A percentile compares a stretch with the other conserved stretches of the same genome.
Evolutionary conservation across 2,113 vertebrate genomes (phyloP).

Genomic region (Herpetotheres cachinnans): DNA sequence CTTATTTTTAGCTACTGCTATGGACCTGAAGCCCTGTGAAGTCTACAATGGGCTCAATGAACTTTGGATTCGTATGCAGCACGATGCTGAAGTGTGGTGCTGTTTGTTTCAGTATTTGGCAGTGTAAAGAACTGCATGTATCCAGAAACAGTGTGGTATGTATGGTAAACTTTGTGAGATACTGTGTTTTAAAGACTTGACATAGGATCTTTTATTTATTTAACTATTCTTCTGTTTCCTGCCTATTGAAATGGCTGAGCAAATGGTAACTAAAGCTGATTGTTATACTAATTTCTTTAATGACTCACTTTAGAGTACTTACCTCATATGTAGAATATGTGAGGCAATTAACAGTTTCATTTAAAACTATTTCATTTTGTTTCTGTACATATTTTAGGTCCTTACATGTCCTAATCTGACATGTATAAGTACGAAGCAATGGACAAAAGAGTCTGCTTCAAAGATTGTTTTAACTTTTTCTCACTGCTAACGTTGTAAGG

Average conservation of each 20-base stretch:
- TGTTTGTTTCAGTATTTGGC: not conserved
- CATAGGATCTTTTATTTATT: not conserved
- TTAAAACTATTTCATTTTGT: not conserved
- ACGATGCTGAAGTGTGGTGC: not conserved
- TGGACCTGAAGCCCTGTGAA: not conserved
- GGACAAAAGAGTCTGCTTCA: not conserved
- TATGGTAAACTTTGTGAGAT: not conserved
- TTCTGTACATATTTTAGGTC: not conserved
- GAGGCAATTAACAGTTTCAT: not conserved
- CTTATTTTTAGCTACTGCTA: not conserved
- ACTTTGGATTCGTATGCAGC: not conserved
- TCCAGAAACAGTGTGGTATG: not conserved
- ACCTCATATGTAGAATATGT: not conserved
- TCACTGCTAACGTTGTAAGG: not conserved
- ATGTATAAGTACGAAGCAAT: not conserved
- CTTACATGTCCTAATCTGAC: not conserved
- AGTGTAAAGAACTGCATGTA: not conserved
- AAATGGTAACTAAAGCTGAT: not conserved
- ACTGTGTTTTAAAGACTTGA: not conserved
- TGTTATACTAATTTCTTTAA: not conserved
- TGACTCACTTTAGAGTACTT: not conserved
- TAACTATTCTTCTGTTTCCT: not conserved
- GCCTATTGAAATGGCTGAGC: not conserved
- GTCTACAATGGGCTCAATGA: not conserved
- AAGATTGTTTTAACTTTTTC: not conserved